These are phyloP conservation scores for Centruroides vittatus DNA, from an alignment of 1,140 invertebrate species.

Conservation along the genomic window DNA sequence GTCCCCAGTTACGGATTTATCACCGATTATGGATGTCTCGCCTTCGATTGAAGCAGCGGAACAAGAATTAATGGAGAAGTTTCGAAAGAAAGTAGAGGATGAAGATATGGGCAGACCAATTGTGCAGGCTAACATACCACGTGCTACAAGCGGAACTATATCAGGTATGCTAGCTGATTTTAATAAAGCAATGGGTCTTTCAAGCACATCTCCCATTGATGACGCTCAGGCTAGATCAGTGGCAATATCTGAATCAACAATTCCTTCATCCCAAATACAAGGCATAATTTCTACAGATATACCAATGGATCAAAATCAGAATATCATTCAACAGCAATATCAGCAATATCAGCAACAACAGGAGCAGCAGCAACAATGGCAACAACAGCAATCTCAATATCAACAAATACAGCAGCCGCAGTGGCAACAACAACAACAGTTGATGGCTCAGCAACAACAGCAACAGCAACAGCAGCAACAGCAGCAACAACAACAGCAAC, in stretches of 20 bases:
- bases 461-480: slow-evolving; percentile 13
- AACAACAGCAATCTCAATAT: slow-evolving; percentile 20
- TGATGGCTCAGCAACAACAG: slow-evolving; percentile 22
- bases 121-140: slow-evolving; percentile 9
- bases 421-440: slow-evolving; percentile 17
- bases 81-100: background rate
- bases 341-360: slow-evolving; percentile 20
- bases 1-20: slow-evolving; percentile 35
- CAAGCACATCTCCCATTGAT: slow-evolving; percentile 3
- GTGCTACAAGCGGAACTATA: slow-evolving; percentile 26
- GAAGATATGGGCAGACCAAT: background rate
- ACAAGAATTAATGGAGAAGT: slow-evolving; percentile 31
- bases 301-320: slow-evolving; percentile 17
- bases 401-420: slow-evolving; percentile 20
- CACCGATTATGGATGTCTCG: slow-evolving; percentile 37
- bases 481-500: slow-evolving; percentile 12
- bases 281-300: too few relatives aligned
- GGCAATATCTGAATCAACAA: too few relatives aligned
- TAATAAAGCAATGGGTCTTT: slow-evolving; percentile 23
- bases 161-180: slow-evolving; percentile 40
- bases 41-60: slow-evolving; percentile 34
- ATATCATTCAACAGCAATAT: slow-evolving; percentile 18
- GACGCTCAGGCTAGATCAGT: background rate
- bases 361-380: slow-evolving; percentile 18
- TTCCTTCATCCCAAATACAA: too few relatives aligned